Conservation (phyloP, 1,140 invertebrate genomes). For the Drosophila simulans region DNA sequence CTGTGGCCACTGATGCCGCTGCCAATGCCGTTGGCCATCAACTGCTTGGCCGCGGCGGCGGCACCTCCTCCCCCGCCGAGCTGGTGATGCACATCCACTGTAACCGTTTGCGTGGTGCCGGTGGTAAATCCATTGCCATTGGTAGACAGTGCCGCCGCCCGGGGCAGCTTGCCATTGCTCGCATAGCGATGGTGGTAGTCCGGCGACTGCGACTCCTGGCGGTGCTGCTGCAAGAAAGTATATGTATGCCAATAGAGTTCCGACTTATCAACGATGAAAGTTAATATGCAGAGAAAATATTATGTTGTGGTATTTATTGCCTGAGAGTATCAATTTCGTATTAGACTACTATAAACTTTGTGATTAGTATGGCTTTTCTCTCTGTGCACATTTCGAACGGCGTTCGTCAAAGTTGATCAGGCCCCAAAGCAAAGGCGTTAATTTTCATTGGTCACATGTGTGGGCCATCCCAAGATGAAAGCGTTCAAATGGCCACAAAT, state of each 20-base stretch:
- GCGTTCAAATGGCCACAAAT: constrained; percentile 17
- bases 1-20: constrained; percentile 72
- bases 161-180: constrained; percentile 82
- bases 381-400: constrained; percentile 24
- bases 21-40: constrained; percentile 34
- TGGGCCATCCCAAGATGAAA: constrained; percentile 24
- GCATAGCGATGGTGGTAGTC: constrained; percentile 83
- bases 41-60: constrained; percentile 40
- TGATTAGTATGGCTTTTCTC: background rate
- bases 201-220: constrained; percentile 82
- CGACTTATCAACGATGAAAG: constrained; percentile 79
- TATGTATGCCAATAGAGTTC: constrained; percentile 36
- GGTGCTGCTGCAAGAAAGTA: constrained; percentile 72
- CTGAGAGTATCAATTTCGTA: no score
- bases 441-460: constrained; percentile 70
- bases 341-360: no score
- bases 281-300: constrained; percentile 13
- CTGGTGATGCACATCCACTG: constrained; percentile 77
- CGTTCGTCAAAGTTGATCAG: constrained; percentile 18
- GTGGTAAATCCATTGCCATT: constrained; percentile 39
- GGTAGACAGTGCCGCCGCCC: constrained; percentile 37
- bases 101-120: constrained; percentile 74
- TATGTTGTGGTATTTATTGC: no score
- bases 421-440: constrained; percentile 65
- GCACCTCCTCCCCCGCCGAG: constrained; percentile 34